Conservation (phyloP, 2,888 invertebrate genomes). For the Argyresthia goedartella region DNA sequence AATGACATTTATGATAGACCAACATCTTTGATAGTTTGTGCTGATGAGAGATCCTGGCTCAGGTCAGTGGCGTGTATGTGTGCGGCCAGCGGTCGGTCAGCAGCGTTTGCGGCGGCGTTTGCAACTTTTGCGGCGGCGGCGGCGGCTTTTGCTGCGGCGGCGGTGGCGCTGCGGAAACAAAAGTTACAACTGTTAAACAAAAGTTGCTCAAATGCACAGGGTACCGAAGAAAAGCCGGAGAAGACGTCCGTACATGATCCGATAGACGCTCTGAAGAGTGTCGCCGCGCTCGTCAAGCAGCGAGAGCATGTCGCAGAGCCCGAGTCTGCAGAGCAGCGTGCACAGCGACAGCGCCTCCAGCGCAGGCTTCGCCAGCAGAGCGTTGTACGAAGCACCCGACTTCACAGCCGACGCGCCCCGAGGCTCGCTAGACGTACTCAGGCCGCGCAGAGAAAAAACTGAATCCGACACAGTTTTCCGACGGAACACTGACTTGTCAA, state of each 20-base stretch:
- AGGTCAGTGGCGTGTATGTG: no score
- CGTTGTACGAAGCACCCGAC: slow-evolving; percentile 48
- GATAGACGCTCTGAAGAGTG: slow-evolving; percentile 54
- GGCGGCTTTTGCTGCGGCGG: slow-evolving; percentile 81
- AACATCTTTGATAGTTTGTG: no score
- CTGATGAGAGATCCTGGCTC: no score
- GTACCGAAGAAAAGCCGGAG: slow-evolving; percentile 28
- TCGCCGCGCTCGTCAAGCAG: slow-evolving; percentile 50
- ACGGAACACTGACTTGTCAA: slow-evolving; percentile 58
- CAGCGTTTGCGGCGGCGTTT: slow-evolving; percentile 35
- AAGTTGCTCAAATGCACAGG: slow-evolving; percentile 50
- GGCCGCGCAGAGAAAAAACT: slow-evolving; percentile 88
- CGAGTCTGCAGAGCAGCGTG: slow-evolving; percentile 46
- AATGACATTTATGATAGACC: no score
- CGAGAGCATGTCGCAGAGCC: slow-evolving; percentile 52
- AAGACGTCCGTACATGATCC: slow-evolving; percentile 44
- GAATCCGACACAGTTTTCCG: slow-evolving; percentile 88
- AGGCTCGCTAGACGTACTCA: no score
- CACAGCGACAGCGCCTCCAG: slow-evolving; percentile 42
- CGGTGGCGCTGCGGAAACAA: slow-evolving; percentile 80
- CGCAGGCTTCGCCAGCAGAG: no score
- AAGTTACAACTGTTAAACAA: slow-evolving; percentile 63
- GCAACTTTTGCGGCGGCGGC: slow-evolving; percentile 54
- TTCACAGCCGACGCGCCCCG: slow-evolving; percentile 33
- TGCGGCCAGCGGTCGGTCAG: slow-evolving; percentile 39